phyloP scores from a whole-genome alignment of 2,888 invertebrate species.

The Drosophila kuntzei region DNA sequence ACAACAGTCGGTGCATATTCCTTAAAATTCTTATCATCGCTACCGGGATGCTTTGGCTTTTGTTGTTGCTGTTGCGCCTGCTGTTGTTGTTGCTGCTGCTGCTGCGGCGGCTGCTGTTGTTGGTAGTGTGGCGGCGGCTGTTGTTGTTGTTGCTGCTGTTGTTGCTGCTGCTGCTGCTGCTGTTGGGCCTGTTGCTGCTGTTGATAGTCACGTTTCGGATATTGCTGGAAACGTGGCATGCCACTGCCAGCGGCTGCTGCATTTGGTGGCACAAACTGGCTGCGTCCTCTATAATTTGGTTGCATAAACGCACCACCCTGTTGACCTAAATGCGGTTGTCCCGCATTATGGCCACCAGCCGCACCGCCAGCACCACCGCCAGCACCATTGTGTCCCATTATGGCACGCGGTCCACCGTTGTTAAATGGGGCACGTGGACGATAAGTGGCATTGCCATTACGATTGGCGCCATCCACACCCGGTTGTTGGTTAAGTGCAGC shows the following conservation, averaged over 20 bases:
- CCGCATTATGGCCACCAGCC: slow-evolving; percentile 53
- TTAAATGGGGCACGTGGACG: slow-evolving; percentile 82
- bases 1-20: slow-evolving; percentile 80
- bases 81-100: slow-evolving; percentile 68
- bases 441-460: slow-evolving; percentile 68
- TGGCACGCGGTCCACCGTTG: slow-evolving; percentile 80
- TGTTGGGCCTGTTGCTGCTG: slow-evolving; percentile 80
- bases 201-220: slow-evolving; percentile 83
- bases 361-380: slow-evolving; percentile 57
- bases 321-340: slow-evolving; percentile 72
- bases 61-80: slow-evolving; percentile 75
- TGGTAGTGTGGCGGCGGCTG: slow-evolving; percentile 61
- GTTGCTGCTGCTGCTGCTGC: slow-evolving; percentile 73
- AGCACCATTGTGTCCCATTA: slow-evolving; percentile 79
- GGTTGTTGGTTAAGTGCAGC: slow-evolving; percentile 49
- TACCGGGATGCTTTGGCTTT: slow-evolving; percentile 61
- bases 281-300: slow-evolving; percentile 80
- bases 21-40: slow-evolving; percentile 66
- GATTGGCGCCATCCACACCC: slow-evolving; percentile 60
- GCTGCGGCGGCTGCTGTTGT: slow-evolving; percentile 62
- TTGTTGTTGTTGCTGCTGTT: slow-evolving; percentile 68
- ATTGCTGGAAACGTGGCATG: slow-evolving; percentile 83
- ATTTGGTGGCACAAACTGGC: slow-evolving; percentile 80
- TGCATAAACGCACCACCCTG: slow-evolving; percentile 71
- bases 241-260: slow-evolving; percentile 66